phyloP scores from a whole-genome alignment of 2,113 vertebrate genomes.

The Pan paniscus region DNA sequence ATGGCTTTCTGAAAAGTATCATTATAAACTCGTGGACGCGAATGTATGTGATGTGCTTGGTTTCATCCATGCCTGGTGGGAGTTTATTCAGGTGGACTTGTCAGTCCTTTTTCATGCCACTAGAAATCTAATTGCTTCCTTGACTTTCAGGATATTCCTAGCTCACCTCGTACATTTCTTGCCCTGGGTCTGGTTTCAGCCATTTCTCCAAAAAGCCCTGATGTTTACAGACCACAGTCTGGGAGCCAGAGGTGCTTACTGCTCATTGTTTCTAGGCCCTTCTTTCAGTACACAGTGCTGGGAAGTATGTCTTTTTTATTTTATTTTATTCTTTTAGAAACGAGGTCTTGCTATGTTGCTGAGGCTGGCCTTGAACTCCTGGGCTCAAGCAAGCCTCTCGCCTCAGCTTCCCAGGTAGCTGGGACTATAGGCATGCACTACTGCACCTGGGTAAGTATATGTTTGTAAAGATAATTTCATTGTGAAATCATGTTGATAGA shows the following conservation, averaged over 20 bases:
- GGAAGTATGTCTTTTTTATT: background rate
- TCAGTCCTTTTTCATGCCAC: background rate
- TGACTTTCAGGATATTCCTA: background rate
- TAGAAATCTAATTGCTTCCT: background rate
- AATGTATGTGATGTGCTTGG: accelerated
- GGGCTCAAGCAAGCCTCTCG: background rate
- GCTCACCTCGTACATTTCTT: background rate
- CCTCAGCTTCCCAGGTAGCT: background rate
- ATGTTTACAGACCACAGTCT: background rate
- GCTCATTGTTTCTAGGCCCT: background rate
- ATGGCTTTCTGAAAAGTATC: background rate
- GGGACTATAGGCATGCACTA: background rate
- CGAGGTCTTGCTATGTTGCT: background rate
- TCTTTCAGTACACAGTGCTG: background rate
- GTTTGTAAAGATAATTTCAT: background rate
- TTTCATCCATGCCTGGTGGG: background rate
- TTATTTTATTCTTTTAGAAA: background rate
- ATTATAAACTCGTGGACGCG: background rate
- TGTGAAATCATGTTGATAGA: background rate
- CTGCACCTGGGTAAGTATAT: background rate
- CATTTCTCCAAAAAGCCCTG: background rate
- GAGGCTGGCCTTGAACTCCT: background rate
- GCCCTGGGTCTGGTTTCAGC: background rate
- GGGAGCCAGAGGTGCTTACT: no score
- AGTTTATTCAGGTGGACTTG: background rate